A percentile compares a stretch with the other conserved stretches of the same genome.
Evolutionary conservation across 2,888 invertebrate species (phyloP).

Genomic region (Yponomeuta plumbellus): DNA sequence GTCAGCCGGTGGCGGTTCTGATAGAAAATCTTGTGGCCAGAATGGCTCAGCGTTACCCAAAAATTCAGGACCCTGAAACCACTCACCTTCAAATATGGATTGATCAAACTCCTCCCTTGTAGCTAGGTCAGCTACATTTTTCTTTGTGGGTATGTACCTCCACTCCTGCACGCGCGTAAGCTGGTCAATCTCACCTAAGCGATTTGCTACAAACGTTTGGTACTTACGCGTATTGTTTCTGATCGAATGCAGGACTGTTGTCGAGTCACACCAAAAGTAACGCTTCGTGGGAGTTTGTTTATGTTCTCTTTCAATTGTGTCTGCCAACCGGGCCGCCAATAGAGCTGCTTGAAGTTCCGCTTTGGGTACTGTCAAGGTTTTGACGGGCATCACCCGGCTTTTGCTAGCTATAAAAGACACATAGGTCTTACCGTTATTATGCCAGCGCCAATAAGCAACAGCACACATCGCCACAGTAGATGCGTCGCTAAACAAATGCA

Average conservation of each 20-base stretch:
- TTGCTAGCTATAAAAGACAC: constrained; percentile 6
- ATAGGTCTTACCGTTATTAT: background rate
- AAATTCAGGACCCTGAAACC: constrained; percentile 6
- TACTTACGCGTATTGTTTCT: constrained; percentile 5
- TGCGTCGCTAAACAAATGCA: too few species aligned
- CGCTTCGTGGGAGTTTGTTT: background rate
- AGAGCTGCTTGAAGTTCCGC: constrained; percentile 9
- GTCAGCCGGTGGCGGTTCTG: background rate
- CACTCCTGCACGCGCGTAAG: background rate
- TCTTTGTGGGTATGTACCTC: background rate
- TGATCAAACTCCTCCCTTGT: background rate
- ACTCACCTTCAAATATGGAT: background rate
- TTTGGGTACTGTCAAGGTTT: background rate
- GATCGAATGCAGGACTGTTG: constrained; percentile 1
- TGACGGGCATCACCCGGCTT: constrained; percentile 8
- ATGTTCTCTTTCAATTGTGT: background rate
- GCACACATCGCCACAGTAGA: too few species aligned
- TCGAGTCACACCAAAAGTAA: constrained; percentile 6
- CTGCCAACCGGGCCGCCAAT: constrained; percentile 1
- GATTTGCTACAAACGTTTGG: constrained; percentile 5
- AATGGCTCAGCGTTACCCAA: background rate
- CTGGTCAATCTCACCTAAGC: constrained; percentile 6
- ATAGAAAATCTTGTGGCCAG: background rate
- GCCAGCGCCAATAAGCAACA: background rate
- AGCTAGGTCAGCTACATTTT: constrained; percentile 8